Evolutionary conservation across 37 sponge, comb jelly and placozoan genomes (phyloP).

Genomic region (Mnemiopsis leidyi): DNA sequence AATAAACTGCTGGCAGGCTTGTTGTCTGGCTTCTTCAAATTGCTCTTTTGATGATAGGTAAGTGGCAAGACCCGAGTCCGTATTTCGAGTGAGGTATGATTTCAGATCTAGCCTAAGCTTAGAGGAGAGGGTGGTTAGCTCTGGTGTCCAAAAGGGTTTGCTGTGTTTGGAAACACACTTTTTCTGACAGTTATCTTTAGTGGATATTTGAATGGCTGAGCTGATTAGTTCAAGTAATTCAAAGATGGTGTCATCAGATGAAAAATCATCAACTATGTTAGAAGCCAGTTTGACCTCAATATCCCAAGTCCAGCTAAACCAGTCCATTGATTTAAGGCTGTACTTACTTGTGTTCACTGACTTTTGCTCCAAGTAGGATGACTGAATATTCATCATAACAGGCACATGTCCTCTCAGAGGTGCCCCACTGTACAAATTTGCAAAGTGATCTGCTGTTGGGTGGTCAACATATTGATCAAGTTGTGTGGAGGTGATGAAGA

Average conservation of each 20-base stretch:
- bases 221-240: background rate
- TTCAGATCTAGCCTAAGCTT: background rate
- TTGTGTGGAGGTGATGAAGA: too few species aligned
- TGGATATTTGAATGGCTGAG: background rate
- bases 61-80: background rate
- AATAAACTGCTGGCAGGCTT: background rate
- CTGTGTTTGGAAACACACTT: background rate
- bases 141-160: background rate
- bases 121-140: background rate
- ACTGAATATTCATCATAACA: background rate
- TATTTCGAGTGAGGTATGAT: background rate
- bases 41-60: background rate
- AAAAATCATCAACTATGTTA: background rate
- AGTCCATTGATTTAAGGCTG: background rate
- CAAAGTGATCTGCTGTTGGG: too few species aligned
- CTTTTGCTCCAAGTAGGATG: background rate
- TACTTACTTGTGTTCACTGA: background rate
- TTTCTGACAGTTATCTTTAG: background rate
- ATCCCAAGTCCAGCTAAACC: background rate
- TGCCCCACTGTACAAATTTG: too few species aligned
- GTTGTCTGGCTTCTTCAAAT: background rate
- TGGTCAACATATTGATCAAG: too few species aligned
- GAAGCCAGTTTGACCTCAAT: background rate
- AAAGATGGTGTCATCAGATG: too few species aligned
- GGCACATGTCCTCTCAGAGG: background rate